Conservation (phyloP, 2,113 vertebrate species). For the Antennarius striatus region DNA sequence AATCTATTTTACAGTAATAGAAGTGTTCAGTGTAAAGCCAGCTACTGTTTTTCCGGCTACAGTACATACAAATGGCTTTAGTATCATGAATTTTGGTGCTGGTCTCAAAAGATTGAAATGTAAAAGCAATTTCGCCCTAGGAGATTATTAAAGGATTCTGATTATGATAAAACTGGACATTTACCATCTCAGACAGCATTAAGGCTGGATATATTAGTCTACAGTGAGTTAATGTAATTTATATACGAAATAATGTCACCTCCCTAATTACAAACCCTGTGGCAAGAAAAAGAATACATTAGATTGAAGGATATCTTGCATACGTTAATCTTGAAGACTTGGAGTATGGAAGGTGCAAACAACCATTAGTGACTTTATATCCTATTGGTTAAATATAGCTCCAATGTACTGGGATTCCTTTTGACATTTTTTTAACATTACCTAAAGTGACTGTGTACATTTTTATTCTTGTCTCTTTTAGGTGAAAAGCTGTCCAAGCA, state of each 20-base stretch:
- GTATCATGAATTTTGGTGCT: background rate
- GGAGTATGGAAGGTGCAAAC: background rate
- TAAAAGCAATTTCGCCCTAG: no score
- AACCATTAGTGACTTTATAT: background rate
- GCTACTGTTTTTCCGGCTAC: no score
- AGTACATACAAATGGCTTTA: background rate
- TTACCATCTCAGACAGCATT: background rate
- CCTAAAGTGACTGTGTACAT: background rate
- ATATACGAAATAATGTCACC: background rate
- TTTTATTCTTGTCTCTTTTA: constrained; percentile 57
- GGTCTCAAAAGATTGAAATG: background rate
- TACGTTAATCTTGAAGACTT: background rate
- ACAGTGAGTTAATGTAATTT: background rate
- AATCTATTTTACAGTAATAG: no score
- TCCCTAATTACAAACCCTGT: no score
- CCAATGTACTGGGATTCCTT: background rate
- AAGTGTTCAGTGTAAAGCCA: no score
- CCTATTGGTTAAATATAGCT: background rate
- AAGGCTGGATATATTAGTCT: background rate
- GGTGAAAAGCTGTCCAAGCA: constrained; percentile 99
- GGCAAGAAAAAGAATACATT: no score
- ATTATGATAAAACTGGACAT: background rate
- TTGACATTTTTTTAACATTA: background rate
- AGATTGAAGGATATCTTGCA: background rate
- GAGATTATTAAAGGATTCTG: no score